phyloP scores from a whole-genome alignment of 2,113 vertebrate genomes.

The Rhinolophus sinicus region DNA sequence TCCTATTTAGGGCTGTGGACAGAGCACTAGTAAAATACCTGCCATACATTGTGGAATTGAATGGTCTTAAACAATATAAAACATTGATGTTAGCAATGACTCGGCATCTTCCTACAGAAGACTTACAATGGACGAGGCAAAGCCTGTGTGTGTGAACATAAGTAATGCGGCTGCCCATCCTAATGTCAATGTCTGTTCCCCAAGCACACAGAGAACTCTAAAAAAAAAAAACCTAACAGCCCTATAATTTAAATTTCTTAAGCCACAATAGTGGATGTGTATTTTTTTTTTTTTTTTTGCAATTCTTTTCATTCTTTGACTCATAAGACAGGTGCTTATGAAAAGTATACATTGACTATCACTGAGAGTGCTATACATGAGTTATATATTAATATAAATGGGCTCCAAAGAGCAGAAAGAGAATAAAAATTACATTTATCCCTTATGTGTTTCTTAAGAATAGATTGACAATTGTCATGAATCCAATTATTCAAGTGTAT shows the following conservation, averaged over 20 bases:
- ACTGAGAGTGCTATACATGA: not conserved
- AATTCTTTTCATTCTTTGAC: not conserved
- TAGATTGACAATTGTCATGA: not conserved
- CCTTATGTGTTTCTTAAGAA: not conserved
- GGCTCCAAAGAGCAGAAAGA: not conserved
- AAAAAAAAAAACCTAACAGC: not conserved
- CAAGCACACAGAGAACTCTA: not conserved
- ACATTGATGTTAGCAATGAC: not conserved
- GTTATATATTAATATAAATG: not conserved
- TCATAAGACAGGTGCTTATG: not conserved
- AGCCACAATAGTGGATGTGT: not conserved
- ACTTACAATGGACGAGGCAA: not conserved
- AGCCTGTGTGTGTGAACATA: not conserved
- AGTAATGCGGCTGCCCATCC: not conserved
- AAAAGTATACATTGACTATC: not conserved
- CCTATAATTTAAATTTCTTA: not conserved
- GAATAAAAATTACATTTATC: not conserved
- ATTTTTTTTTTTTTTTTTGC: not conserved
- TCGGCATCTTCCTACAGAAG: not conserved
- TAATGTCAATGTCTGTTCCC: not conserved
- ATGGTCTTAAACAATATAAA: conserved; percentile 16
- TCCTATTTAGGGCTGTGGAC: not conserved
- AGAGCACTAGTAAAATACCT: not conserved
- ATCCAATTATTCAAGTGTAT: conserved; percentile 13
- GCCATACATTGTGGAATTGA: not conserved